Percentiles rank a stretch among this genome's conserved stretches.
phyloP scores from a whole-genome alignment of 2,113 vertebrate genomes.

The Heloderma charlesbogerti region DNA sequence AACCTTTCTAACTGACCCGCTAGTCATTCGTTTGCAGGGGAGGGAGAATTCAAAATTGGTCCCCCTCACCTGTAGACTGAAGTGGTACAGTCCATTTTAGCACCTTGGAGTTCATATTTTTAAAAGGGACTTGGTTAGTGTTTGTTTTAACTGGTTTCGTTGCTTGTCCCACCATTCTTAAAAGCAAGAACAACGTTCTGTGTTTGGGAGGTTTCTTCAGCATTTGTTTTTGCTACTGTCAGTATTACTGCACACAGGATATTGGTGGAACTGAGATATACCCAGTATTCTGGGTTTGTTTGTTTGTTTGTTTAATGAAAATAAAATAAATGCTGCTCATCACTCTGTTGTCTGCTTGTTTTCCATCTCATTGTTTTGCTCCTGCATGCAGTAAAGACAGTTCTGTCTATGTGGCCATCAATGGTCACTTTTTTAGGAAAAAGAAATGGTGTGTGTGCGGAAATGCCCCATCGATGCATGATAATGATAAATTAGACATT shows the following conservation, averaged over 20 bases:
- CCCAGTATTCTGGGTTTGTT: slow-evolving; percentile 12
- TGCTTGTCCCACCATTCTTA: background rate
- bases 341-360: slow-evolving; percentile 3
- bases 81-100: no score
- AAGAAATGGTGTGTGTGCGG: slow-evolving; percentile 33
- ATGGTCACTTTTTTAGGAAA: background rate
- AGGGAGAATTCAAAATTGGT: background rate
- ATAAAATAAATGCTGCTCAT: slow-evolving; percentile 67
- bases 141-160: background rate
- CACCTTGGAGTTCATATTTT: background rate
- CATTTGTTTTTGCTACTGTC: slow-evolving; percentile 36
- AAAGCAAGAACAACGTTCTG: background rate
- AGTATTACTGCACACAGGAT: slow-evolving; percentile 9
- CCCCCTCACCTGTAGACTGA: background rate
- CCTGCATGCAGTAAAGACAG: background rate
- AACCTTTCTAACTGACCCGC: background rate
- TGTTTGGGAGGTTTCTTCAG: background rate
- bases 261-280: slow-evolving; percentile 10
- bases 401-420: slow-evolving; percentile 24
- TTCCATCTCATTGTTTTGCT: slow-evolving; percentile 47
- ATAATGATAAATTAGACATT: slow-evolving; percentile 2
- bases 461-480: background rate
- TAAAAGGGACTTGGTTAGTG: background rate
- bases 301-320: slow-evolving; percentile 37
- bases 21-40: background rate